Percentiles rank a stretch among this genome's conserved stretches.
These are phyloP conservation scores for Acleris laterana DNA, from an alignment of 2,888 invertebrate species.

Conservation along the genomic window DNA sequence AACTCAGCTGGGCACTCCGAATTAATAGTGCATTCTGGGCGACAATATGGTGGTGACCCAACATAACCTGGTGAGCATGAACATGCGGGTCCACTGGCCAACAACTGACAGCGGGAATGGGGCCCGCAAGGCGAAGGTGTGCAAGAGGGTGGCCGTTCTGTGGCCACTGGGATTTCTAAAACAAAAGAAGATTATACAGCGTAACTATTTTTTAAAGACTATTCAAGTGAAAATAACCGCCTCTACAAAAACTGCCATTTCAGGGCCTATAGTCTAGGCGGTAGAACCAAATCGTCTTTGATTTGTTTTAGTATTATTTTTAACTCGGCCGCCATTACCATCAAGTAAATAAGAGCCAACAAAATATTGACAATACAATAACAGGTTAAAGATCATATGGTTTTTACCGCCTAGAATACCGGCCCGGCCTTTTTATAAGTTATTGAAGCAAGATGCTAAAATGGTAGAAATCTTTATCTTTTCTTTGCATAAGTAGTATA, in stretches of 20 bases:
- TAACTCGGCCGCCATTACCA: too few species aligned
- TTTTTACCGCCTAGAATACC: too few species aligned
- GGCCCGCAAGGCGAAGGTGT: constrained; percentile 93
- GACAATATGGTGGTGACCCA: constrained; percentile 91
- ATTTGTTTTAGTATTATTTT: too few species aligned
- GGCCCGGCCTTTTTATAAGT: too few species aligned
- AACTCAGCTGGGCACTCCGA: constrained; percentile 91
- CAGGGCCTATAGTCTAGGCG: too few species aligned
- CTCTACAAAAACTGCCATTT: not conserved
- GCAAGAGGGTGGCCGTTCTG: constrained; percentile 90
- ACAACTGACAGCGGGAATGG: constrained; percentile 91
- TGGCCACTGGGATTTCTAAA: constrained; percentile 71
- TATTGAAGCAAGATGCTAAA: too few species aligned
- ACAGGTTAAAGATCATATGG: too few species aligned
- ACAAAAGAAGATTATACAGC: constrained; percentile 36
- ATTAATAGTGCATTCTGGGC: constrained; percentile 91
- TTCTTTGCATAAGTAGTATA: too few species aligned
- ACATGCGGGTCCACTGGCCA: constrained; percentile 90
- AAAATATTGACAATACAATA: too few species aligned
- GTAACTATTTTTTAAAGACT: too few species aligned
- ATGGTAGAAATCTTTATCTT: not conserved
- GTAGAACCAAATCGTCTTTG: too few species aligned
- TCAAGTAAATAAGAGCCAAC: too few species aligned
- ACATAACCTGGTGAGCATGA: constrained; percentile 91
- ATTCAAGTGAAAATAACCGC: not conserved